A percentile compares a stretch with the other conserved stretches of the same genome.
These are phyloP conservation scores for Cheumatopsyche charites DNA, from an alignment of 1,140 invertebrate genomes.

Conservation along the genomic window DNA sequence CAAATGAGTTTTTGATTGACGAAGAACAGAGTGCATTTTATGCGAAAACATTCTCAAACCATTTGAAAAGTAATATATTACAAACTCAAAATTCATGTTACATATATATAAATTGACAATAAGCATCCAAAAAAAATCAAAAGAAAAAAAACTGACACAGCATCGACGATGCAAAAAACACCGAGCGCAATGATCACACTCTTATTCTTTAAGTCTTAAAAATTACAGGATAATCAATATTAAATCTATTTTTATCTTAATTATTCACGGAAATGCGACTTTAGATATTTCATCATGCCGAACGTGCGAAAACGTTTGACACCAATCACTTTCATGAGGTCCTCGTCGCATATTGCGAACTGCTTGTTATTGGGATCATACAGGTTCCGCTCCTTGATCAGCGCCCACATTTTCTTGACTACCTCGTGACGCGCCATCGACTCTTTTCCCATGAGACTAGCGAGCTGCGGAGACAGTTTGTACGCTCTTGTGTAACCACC, in stretches of 20 bases:
- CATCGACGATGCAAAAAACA: no score
- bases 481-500: constrained; percentile 79
- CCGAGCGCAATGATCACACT: no score
- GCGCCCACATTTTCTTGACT: constrained; percentile 90
- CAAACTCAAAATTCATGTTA: no score
- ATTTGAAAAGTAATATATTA: no score
- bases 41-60: no score
- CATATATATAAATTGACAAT: no score
- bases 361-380: constrained; percentile 95
- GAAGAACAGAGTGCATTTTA: no score
- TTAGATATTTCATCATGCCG: constrained; percentile 95
- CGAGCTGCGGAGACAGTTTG: constrained; percentile 84
- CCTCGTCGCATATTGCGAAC: constrained; percentile 91
- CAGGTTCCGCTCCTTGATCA: constrained; percentile 90
- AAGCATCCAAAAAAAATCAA: no score
- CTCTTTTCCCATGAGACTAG: constrained; percentile 83
- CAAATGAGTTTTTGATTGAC: no score
- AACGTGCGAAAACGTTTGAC: constrained; percentile 90
- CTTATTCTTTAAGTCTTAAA: no score
- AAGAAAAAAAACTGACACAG: no score
- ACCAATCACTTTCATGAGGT: constrained; percentile 86
- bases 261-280: constrained; percentile 85
- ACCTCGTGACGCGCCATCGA: constrained; percentile 90
- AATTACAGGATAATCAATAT: no score
- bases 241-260: background rate